Conservation (phyloP, 2,113 vertebrate genomes). For the Lagenorhynchus albirostris region DNA sequence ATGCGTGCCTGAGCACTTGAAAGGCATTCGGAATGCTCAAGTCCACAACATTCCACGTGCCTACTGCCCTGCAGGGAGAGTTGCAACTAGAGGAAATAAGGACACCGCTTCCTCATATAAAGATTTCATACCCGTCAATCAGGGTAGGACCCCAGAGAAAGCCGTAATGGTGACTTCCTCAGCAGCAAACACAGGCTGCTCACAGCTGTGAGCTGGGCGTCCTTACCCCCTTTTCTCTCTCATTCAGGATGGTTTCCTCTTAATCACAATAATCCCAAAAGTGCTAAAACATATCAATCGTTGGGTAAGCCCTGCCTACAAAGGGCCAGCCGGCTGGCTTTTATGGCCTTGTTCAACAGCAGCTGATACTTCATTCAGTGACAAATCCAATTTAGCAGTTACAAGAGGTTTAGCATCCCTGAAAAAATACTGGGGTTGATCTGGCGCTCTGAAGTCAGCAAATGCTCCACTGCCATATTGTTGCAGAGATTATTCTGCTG, state of each 20-base stretch:
- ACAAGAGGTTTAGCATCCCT: conserved; percentile 87
- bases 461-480: conserved; percentile 79
- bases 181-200: conserved; percentile 87
- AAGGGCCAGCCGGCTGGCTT: conserved; percentile 87
- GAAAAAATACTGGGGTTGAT: conserved; percentile 87
- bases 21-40: not conserved
- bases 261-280: conserved; percentile 93
- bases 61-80: not conserved
- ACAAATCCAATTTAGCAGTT: conserved; percentile 94
- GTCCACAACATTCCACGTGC: conserved; percentile 17
- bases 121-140: conserved; percentile 86
- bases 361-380: conserved; percentile 92
- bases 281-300: conserved; percentile 92
- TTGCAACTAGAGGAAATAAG: conserved; percentile 23
- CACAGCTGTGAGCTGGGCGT: conserved; percentile 86
- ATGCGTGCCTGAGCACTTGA: not conserved
- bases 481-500: conserved; percentile 59
- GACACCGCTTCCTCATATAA: conserved; percentile 77
- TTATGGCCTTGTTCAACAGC: conserved; percentile 88
- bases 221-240: conserved; percentile 83
- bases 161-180: conserved; percentile 86
- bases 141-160: conserved; percentile 85
- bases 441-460: conserved; percentile 81
- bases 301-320: conserved; percentile 89
- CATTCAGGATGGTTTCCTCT: conserved; percentile 87